phyloP scores from a whole-genome alignment of 2,797 vertebrate genomes.

The Avahi laniger region DNA sequence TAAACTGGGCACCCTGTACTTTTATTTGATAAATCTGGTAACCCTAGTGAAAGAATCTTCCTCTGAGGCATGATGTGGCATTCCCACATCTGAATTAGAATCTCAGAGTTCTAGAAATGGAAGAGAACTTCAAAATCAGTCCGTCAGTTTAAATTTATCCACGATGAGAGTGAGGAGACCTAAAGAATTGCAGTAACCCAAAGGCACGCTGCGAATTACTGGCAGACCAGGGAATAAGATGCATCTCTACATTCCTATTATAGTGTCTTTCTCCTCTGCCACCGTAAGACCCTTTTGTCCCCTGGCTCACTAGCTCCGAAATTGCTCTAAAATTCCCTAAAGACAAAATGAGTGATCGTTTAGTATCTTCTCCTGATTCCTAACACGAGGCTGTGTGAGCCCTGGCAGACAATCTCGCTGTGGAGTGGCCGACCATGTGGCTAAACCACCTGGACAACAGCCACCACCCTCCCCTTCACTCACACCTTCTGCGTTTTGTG shows the following conservation, averaged over 20 bases:
- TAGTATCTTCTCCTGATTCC: slow-evolving; percentile 26
- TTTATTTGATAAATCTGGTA: not conserved
- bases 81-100: not conserved
- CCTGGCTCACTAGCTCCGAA: slow-evolving; percentile 39
- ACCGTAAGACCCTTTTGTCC: not conserved
- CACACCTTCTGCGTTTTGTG: not conserved
- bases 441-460: slow-evolving; percentile 48
- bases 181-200: not conserved
- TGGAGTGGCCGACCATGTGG: not conserved
- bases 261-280: not conserved
- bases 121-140: not conserved
- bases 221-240: not conserved
- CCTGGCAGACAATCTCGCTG: not conserved
- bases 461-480: slow-evolving; percentile 8
- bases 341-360: slow-evolving; percentile 40
- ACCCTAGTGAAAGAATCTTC: not conserved
- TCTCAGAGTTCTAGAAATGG: slow-evolving; percentile 7
- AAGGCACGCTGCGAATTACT: not conserved
- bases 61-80: not conserved
- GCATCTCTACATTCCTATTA: not conserved
- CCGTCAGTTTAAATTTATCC: not conserved
- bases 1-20: not conserved
- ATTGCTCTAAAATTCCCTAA: slow-evolving; percentile 51
- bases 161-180: not conserved
- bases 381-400: slow-evolving; percentile 47